Base-by-base conservation (phyloP, 1,140 invertebrate genomes). In the Dendroctonus valens region DNA sequence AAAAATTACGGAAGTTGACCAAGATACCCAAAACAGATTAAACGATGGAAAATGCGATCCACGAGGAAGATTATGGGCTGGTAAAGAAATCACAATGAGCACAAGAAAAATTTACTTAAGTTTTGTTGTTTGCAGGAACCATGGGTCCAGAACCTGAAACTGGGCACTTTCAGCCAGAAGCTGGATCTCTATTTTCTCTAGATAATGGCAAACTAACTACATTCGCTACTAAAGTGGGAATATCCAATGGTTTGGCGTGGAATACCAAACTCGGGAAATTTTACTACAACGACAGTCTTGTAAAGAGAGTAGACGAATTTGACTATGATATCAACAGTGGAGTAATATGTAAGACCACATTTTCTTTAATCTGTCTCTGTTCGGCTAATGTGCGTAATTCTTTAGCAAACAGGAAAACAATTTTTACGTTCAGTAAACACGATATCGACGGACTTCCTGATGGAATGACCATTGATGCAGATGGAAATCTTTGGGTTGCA, bases 11-110 rank as follows among this genome's bases (percentile, higher is more conserved):
- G 72, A 74, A 70, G 71, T 75, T 11, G 40, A 68, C 59, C 42
- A 12, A 39, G 67, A 63, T 8, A 69, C 65, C 44, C 58, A 70
- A 49, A 92, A 88, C 70, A 81, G 91, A 70, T 86, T 92, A 67
- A 96, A 96, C 73, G 93, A 96, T 77, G 93, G 86, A 12, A 96
- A 96, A 80, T 89, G 87, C 68, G 93, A 96, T 78, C 83, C 86
- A 0, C 77, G 73, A 4, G 93, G 93, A 41, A 81, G 91, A 51
- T 79, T 96, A 6, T 93, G 89, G 85, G 66, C 65, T 14, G 74
- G 74, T 72, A 71, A 67, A 52, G n/a, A 11, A 46, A 46, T 52
- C 2, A 52, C 3, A n/a, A 12, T 52, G 11, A 52, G 9, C 8
- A 12, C 15, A 9, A 8, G 8, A n/a, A 15, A 2, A 6, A 12